Evolutionary conservation across 2,113 vertebrate genomes (phyloP).

Genomic region (Prinia subflava): DNA sequence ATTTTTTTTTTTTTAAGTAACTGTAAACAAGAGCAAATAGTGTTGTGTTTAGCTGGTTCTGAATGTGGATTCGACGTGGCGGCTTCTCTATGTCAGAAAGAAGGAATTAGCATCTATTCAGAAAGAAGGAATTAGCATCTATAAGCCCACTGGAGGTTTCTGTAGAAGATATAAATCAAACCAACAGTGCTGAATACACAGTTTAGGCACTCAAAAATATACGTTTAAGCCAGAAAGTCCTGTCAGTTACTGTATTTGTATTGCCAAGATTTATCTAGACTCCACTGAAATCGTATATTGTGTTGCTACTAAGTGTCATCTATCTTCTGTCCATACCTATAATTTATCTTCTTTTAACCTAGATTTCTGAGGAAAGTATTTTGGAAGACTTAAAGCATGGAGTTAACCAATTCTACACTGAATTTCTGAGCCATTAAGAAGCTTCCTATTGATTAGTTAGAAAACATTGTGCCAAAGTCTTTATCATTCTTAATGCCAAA

Average conservation of each 20-base stretch:
- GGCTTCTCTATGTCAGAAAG: slow-evolving; percentile 65
- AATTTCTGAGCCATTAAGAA: background rate
- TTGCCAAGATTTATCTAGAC: slow-evolving; percentile 17
- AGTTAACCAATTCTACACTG: background rate
- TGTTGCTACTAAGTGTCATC: slow-evolving; percentile 16
- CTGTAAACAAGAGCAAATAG: slow-evolving; percentile 54
- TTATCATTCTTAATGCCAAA: background rate
- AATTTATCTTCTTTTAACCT: background rate
- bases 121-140: slow-evolving; percentile 67
- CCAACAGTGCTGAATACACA: slow-evolving; percentile 42
- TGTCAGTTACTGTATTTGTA: slow-evolving; percentile 44
- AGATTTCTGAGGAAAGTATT: slow-evolving; percentile 30
- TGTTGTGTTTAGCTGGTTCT: slow-evolving; percentile 45
- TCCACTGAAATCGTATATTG: background rate
- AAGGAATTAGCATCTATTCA: slow-evolving; percentile 69
- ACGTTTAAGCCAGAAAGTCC: slow-evolving; percentile 29
- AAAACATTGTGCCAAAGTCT: background rate
- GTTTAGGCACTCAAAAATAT: slow-evolving; percentile 24
- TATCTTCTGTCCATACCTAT: background rate
- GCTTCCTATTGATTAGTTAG: background rate
- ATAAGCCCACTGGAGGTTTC: slow-evolving; percentile 57
- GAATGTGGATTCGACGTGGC: slow-evolving; percentile 56
- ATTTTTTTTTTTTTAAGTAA: background rate
- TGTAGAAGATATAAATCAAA: slow-evolving; percentile 25
- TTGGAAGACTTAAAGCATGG: background rate